Evolutionary conservation across 2,888 invertebrate species (phyloP), one percentile per base, ranked within the genome.

Genomic region (Agrochola macilenta): DNA sequence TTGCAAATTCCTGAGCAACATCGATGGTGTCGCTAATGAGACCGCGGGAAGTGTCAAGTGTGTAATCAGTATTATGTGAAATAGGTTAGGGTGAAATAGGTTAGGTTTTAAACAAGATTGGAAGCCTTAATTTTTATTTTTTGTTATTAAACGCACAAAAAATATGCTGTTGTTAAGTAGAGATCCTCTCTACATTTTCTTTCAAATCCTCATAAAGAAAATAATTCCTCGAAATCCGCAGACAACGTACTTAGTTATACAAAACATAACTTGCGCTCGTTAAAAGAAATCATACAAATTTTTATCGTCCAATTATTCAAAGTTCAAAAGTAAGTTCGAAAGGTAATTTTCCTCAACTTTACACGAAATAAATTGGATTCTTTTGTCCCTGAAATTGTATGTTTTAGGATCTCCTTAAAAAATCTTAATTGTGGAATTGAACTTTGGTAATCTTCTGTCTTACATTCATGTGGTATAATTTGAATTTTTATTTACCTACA

Each of bases 211-310:
- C 5, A 39, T 5, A 63, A 49, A 61, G 7, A 12, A 64, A n/a
- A 39, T 1, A 30, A 26, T 30, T 61, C n/a, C 8, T 11, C 7
- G 8, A 46, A 69, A 52, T 61, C 14, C 12, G 0, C 17, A 12
- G 2, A 54, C 23, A 63, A 5, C 11, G 14, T 70, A 63, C 9
- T 1, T 14, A 14, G 12, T 1, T 14, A 14, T 2, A 69, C 46
- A 60, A 68, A 75, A 76, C 60, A 75, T 66, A 74, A 43, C 74
- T 54, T 46, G 12, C 23, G 52, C 75, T 79, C 74, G 79, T 87
- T 79, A 78, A 76, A 87, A 87, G 83, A 85, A 87, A 76, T 86
- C 85, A 69, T 75, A 86, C 76, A 87, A 81, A 71, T 81, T 84
- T 85, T 87, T 79, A 79, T 74, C 76, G 75, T 84, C 81, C 39